phyloP scores from a whole-genome alignment of 2,797 vertebrate species.

The Aphelocoma californica region DNA sequence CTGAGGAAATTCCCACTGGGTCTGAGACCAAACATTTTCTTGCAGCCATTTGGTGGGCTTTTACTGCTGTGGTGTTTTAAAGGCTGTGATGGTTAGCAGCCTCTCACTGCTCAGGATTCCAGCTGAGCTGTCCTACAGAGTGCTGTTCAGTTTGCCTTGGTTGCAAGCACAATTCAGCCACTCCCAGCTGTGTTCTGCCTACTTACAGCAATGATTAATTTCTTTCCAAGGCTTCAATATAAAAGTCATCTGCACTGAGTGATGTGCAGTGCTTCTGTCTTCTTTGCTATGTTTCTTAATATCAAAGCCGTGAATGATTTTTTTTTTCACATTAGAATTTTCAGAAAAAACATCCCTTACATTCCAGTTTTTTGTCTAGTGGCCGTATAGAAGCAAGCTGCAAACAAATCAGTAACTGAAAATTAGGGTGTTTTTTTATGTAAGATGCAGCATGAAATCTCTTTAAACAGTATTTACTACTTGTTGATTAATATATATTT shows the following conservation, averaged over 20 bases:
- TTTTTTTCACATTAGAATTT: neutral
- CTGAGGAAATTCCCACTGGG: constrained; percentile 56
- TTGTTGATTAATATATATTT: neutral
- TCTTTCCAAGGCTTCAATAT: neutral
- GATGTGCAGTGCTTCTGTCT: neutral
- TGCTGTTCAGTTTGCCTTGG: neutral
- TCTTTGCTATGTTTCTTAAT: neutral
- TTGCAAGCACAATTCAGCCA: constrained; percentile 36
- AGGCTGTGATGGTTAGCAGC: constrained; percentile 26
- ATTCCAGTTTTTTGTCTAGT: neutral
- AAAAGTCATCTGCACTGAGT: neutral
- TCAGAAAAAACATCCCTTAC: neutral
- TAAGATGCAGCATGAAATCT: neutral
- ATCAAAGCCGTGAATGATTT: neutral
- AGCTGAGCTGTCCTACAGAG: constrained; percentile 36
- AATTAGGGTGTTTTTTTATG: neutral
- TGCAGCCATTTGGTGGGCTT: constrained; percentile 40
- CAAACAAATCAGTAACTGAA: neutral
- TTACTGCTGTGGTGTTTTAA: constrained; percentile 1
- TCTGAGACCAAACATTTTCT: constrained; percentile 41
- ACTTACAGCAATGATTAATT: constrained; percentile 47
- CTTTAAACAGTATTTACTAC: neutral
- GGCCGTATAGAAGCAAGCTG: neutral
- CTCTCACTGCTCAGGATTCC: constrained; percentile 10
- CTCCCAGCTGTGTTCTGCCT: constrained; percentile 45